Evolutionary conservation across 1,140 invertebrate genomes (phyloP).

Genomic region (Procambarus clarkii): DNA sequence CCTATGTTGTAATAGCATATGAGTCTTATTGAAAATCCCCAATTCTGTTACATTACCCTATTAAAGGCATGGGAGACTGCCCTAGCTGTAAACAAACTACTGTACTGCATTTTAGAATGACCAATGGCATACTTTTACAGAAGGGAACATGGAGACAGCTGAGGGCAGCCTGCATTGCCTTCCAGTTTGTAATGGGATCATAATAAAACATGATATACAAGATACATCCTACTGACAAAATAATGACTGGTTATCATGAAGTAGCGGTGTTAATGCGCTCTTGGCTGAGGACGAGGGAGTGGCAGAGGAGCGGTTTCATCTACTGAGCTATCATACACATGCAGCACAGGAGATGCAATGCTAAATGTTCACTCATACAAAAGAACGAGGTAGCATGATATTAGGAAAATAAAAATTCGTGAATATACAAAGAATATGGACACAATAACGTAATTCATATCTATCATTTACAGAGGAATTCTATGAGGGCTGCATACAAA

Average conservation of each 20-base stretch:
- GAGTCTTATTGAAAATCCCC: constrained; percentile 51
- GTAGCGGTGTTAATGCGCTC: constrained; percentile 67
- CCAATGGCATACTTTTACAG: constrained; percentile 22
- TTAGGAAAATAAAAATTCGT: constrained; percentile 63
- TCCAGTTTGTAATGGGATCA: constrained; percentile 43
- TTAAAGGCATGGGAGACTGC: constrained; percentile 52
- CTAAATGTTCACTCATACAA: constrained; percentile 65
- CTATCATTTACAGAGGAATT: constrained; percentile 53
- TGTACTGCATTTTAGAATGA: not conserved
- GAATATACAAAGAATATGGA: constrained; percentile 44
- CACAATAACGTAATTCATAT: constrained; percentile 49
- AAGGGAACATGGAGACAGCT: not conserved
- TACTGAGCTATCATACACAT: constrained; percentile 69
- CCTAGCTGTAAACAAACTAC: constrained; percentile 37
- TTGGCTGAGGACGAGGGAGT: constrained; percentile 64
- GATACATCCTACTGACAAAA: constrained; percentile 63
- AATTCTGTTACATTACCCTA: constrained; percentile 56
- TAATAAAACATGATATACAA: constrained; percentile 63
- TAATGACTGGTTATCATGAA: constrained; percentile 71
- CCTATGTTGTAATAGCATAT: constrained; percentile 43
- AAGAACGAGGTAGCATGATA: constrained; percentile 70
- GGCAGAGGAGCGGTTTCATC: constrained; percentile 48
- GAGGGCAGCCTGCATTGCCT: constrained; percentile 38
- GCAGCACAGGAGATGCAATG: constrained; percentile 65
- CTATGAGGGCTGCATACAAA: constrained; percentile 34